phyloP scores from a whole-genome alignment of 2,113 vertebrate species.

The Lynx canadensis region DNA sequence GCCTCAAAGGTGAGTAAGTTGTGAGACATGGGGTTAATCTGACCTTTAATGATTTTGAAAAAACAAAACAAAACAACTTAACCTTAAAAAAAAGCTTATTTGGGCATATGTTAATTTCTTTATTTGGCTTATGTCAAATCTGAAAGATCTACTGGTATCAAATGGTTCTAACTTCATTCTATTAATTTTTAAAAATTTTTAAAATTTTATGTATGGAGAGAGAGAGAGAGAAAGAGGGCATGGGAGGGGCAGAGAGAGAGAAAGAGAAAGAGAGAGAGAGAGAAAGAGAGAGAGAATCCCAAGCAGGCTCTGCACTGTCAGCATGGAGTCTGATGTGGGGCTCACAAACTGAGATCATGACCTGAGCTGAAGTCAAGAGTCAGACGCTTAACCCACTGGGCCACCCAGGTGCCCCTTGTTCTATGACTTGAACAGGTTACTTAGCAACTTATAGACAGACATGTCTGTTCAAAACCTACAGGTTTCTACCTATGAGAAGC shows the following conservation, averaged over 20 bases:
- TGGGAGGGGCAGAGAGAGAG: too few species aligned
- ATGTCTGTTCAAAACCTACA: not conserved
- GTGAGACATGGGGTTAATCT: not conserved
- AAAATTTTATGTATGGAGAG: too few species aligned
- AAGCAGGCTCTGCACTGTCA: too few species aligned
- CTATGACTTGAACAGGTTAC: slow-evolving; percentile 6
- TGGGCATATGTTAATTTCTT: slow-evolving; percentile 13
- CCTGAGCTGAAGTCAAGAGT: too few species aligned
- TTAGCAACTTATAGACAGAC: slow-evolving; percentile 25
- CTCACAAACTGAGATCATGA: too few species aligned
- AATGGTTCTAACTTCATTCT: not conserved
- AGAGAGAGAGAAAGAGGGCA: too few species aligned
- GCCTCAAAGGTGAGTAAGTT: not conserved
- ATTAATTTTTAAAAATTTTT: too few species aligned
- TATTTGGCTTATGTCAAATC: slow-evolving; percentile 29
- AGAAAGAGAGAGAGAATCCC: too few species aligned
- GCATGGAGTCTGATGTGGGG: too few species aligned
- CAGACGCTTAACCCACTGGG: too few species aligned
- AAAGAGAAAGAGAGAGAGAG: too few species aligned
- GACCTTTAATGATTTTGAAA: slow-evolving; percentile 4
- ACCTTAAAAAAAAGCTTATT: slow-evolving; percentile 36
- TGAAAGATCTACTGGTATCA: slow-evolving; percentile 12
- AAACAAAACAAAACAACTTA: not conserved
- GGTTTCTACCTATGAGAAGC: not conserved
- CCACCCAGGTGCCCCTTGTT: too few species aligned